Conservation (phyloP, 2,888 invertebrate species). For the Apamea anceps region DNA sequence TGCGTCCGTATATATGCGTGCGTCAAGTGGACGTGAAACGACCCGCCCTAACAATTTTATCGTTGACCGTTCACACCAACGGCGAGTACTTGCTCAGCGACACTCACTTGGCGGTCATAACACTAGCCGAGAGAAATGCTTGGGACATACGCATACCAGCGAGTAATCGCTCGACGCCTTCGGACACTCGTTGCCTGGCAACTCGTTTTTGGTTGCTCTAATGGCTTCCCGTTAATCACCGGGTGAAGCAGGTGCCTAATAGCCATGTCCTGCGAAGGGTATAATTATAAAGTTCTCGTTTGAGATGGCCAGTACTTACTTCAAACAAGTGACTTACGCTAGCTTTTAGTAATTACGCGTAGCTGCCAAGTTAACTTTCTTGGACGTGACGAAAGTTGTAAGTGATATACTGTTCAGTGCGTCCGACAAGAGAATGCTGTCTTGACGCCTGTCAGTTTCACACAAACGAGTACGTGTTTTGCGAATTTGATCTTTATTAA, state of each 20-base stretch:
- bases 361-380: neutral
- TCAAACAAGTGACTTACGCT: neutral
- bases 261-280: neutral
- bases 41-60: neutral
- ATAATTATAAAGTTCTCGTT: neutral
- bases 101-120: neutral
- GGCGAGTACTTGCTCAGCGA: neutral
- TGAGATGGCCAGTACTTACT: neutral
- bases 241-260: neutral
- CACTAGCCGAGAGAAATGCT: neutral
- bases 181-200: neutral
- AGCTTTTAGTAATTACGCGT: neutral
- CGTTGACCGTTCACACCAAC: neutral
- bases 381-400: neutral
- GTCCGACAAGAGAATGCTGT: neutral
- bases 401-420: neutral
- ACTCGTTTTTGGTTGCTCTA: neutral
- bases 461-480: neutral
- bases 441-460: neutral
- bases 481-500: neutral
- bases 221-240: neutral
- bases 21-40: too few relatives aligned
- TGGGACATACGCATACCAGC: neutral
- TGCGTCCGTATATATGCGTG: too few relatives aligned
- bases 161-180: neutral